A percentile compares a stretch with the other conserved stretches of the same genome.
phyloP scores from a whole-genome alignment of 1,140 invertebrate genomes.

The Bombus terrestris region DNA sequence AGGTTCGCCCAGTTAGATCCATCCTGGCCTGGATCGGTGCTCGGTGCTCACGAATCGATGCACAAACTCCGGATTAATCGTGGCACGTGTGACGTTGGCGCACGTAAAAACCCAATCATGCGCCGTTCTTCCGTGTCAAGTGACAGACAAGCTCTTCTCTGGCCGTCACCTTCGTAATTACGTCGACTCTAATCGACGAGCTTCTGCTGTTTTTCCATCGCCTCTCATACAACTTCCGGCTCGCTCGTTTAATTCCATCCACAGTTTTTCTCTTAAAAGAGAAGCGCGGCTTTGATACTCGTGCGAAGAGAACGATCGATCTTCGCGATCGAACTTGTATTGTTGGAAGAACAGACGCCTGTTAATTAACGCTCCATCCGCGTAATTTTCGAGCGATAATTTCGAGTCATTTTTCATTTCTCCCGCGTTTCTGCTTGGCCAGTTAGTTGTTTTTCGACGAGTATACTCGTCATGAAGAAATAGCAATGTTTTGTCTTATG shows the following conservation, averaged over 20 bases:
- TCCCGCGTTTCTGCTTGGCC: no score
- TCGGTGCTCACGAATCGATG: not conserved
- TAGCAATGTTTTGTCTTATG: no score
- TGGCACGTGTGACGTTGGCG: conserved; percentile 20
- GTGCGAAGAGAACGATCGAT: not conserved
- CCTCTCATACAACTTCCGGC: not conserved
- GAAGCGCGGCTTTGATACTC: not conserved
- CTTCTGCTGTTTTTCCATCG: conserved; percentile 1
- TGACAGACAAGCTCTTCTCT: conserved; percentile 1
- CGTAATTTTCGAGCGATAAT: no score
- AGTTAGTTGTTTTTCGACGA: no score
- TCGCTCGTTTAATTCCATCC: no score
- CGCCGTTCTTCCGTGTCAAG: conserved; percentile 14
- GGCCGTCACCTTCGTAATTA: conserved; percentile 40
- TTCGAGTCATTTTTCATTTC: no score
- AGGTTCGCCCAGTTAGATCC: conserved; percentile 44
- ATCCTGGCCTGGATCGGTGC: not conserved
- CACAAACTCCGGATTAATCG: conserved; percentile 35
- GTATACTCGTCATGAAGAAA: no score
- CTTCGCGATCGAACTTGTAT: not conserved
- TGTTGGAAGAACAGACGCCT: no score
- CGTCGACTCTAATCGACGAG: conserved; percentile 13
- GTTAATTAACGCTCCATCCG: no score
- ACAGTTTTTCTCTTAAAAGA: no score
- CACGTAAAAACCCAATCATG: conserved; percentile 36